These are phyloP conservation scores for Poecilia latipinna DNA, from an alignment of 2,113 vertebrate species.

Conservation along the genomic window DNA sequence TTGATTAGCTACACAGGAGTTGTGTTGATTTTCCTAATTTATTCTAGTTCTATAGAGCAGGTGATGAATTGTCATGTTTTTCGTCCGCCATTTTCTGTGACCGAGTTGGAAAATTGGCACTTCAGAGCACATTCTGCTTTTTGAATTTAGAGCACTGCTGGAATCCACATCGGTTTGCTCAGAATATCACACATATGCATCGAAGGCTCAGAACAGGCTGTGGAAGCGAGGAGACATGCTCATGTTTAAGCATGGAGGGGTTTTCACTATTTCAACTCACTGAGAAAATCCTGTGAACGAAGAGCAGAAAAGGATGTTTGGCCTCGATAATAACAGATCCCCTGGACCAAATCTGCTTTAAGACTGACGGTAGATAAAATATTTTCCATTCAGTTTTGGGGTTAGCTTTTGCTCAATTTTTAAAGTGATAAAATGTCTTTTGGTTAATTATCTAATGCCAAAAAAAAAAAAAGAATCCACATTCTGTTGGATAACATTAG, in stretches of 20 bases:
- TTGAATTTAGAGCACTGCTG: conserved; percentile 35
- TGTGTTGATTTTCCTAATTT: conserved; percentile 50
- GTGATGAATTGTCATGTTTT: conserved; percentile 53
- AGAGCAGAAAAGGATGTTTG: conserved; percentile 22
- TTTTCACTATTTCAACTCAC: conserved; percentile 22
- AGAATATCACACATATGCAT: conserved; percentile 22
- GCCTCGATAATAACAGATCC: conserved; percentile 21
- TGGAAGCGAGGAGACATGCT: conserved; percentile 13
- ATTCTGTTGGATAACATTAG: neutral
- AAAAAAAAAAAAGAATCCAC: neutral
- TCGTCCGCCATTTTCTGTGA: conserved; percentile 37
- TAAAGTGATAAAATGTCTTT: neutral
- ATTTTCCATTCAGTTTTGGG: neutral
- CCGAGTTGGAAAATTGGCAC: conserved; percentile 38
- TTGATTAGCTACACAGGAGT: conserved; percentile 43
- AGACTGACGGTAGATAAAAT: conserved; percentile 11
- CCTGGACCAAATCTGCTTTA: conserved; percentile 3
- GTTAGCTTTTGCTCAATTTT: neutral
- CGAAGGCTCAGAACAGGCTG: conserved; percentile 23
- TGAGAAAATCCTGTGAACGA: conserved; percentile 10
- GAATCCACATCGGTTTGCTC: conserved; percentile 24
- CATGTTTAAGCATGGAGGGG: conserved; percentile 21
- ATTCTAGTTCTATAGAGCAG: conserved; percentile 48
- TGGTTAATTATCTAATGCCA: neutral
- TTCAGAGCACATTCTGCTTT: conserved; percentile 33